Evolutionary conservation across 2,113 vertebrate genomes (phyloP).

Genomic region (Pimephales promelas): DNA sequence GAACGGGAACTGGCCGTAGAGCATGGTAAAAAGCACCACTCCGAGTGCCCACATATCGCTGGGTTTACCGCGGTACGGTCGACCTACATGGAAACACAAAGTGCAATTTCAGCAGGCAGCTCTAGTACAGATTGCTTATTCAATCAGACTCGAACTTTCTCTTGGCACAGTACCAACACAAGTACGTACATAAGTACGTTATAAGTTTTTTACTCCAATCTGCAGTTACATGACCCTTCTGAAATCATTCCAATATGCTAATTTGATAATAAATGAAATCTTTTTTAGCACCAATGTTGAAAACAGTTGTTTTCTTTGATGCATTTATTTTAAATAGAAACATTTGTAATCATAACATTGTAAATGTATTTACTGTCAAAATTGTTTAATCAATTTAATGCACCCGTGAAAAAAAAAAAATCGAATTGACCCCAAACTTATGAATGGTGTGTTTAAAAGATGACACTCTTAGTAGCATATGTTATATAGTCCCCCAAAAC

Average conservation of each 20-base stretch:
- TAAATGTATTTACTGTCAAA: too few species aligned
- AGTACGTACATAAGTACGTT: not conserved
- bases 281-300: too few species aligned
- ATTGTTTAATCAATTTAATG: too few species aligned
- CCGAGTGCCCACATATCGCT: slow-evolving; percentile 99
- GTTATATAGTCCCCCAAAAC: not conserved
- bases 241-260: too few species aligned
- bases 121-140: not conserved
- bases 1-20: slow-evolving; percentile 99
- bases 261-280: too few species aligned
- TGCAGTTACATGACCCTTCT: too few species aligned
- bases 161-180: not conserved
- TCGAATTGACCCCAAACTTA: not conserved
- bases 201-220: too few species aligned
- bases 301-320: too few species aligned
- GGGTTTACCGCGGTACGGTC: slow-evolving; percentile 95
- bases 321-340: too few species aligned
- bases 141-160: not conserved
- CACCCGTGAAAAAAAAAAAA: too few species aligned
- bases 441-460: not conserved
- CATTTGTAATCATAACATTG: too few species aligned
- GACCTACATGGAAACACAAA: slow-evolving; percentile 75
- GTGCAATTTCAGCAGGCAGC: not conserved
- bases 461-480: too few species aligned
- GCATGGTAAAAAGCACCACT: slow-evolving; percentile 98